These are phyloP conservation scores for Geotria australis DNA, from an alignment of 2,797 vertebrate genomes.

Conservation along the genomic window DNA sequence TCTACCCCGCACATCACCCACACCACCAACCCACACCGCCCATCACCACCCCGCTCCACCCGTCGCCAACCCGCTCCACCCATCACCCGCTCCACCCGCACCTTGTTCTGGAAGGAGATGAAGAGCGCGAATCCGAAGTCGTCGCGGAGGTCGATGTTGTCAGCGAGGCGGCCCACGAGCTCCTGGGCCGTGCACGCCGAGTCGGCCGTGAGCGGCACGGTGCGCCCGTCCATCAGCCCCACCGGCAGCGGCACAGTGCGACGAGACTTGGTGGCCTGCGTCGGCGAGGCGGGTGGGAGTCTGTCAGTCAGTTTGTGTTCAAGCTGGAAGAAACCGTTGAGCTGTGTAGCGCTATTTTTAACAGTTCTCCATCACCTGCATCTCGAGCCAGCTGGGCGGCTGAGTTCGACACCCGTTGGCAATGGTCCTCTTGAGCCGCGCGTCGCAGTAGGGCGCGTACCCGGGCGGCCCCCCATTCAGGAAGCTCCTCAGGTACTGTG, in stretches of 20 bases:
- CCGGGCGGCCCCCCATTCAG: constrained; percentile 27
- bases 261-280: constrained; percentile 59
- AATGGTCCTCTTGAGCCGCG: constrained; percentile 38
- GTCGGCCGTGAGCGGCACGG: constrained; percentile 33
- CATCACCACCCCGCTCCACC: too few relatives aligned
- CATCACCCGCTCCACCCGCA: constrained; percentile 6
- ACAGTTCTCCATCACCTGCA: too few relatives aligned
- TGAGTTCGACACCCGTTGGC: constrained; percentile 41
- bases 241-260: constrained; percentile 36
- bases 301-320: too few relatives aligned
- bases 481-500: constrained; percentile 62
- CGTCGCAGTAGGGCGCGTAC: constrained; percentile 38
- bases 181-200: constrained; percentile 59
- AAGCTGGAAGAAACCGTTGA: too few relatives aligned
- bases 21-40: too few relatives aligned
- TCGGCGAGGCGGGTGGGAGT: too few relatives aligned
- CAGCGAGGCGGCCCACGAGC: constrained; percentile 34
- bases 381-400: constrained; percentile 64
- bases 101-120: constrained; percentile 61
- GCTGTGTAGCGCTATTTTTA: too few relatives aligned
- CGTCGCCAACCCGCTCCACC: too few relatives aligned
- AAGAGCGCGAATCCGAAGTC: constrained; percentile 68
- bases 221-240: constrained; percentile 33
- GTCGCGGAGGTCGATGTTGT: constrained; percentile 34
- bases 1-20: too few relatives aligned